Evolutionary conservation across 1,140 invertebrate species (phyloP).

Genomic region (Trachymyrmex septentrionalis): DNA sequence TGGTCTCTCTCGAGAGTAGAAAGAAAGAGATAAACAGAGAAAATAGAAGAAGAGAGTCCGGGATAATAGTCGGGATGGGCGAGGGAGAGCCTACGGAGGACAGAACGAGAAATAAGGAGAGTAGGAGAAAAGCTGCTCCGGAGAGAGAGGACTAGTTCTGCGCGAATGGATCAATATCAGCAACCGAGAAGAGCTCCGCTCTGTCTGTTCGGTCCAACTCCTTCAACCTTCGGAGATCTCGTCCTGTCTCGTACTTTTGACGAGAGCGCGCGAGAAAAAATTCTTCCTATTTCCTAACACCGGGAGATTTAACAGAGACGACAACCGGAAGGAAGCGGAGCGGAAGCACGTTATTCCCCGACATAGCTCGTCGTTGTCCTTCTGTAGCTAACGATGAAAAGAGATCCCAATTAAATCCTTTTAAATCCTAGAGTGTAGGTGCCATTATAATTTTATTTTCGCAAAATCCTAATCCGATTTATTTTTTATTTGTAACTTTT

Average conservation of each 20-base stretch:
- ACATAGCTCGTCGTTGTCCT: neutral
- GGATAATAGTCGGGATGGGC: neutral
- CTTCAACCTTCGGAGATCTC: constrained; percentile 12
- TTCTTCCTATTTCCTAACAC: neutral
- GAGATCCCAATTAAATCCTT: neutral
- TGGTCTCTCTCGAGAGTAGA: neutral
- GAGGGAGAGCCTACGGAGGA: constrained; percentile 6
- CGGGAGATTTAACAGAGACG: constrained; percentile 6
- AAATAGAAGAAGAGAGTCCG: neutral
- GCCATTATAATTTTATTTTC: neutral
- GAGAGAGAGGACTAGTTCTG: constrained; percentile 57
- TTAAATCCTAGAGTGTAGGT: neutral
- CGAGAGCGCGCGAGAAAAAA: neutral
- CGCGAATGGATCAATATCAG: constrained; percentile 72
- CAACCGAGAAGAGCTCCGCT: constrained; percentile 37
- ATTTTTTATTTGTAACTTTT: neutral
- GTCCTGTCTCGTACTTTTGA: constrained; percentile 36
- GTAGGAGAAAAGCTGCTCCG: constrained; percentile 27
- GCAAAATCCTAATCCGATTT: neutral
- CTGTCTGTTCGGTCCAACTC: constrained; percentile 13
- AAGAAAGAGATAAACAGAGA: neutral
- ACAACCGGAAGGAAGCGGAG: constrained; percentile 23
- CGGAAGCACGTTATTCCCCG: constrained; percentile 32
- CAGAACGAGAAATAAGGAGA: neutral
- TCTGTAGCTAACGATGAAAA: neutral